Base-by-base conservation (phyloP, 2,888 invertebrate species). In the Linhomoeus sp. region DNA sequence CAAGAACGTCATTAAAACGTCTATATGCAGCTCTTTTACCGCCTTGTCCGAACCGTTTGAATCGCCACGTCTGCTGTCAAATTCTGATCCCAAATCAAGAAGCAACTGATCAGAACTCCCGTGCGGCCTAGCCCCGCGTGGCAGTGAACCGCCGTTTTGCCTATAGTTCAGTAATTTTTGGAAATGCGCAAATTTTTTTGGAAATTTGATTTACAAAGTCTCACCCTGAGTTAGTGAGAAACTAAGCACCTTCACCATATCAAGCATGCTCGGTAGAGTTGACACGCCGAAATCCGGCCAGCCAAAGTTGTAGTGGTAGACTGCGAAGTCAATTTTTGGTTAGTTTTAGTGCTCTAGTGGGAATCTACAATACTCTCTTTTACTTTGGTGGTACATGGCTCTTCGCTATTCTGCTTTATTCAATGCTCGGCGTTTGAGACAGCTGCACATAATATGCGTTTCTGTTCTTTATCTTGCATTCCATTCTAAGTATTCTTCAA, bases 181-280 rank as follows among this genome's bases (percentile, higher is more conserved):
- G 29, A 5, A 29, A 29, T 9, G 12, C 7, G 5, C 29, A 29
- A 29, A 29, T 29, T 29, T 12, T n/a, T n/a, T n/a, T n/a, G n/a
- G n/a, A 29, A 29, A 29, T 12, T 9, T 12, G 12, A 29, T 29
- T 29, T 29, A 9, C 29, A 29, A 29, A 9, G 7, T 29, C 29
- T 9, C 75, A 46, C 85, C 85, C 65, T 83, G 78, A 43, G 77
- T 75, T 14, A 82, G 69, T 0, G 81, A 78, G 66, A 85, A 86
- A 36, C 81, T 78, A 59, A 85, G 71, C 12, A 85, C 85, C 70
- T 85, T 84, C n/a, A 83, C 79, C 77, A 84, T 84, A 62, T 85
- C 82, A 53, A 85, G 68, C n/a, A 86, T 70, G 7, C 78, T 77
- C 41, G 75, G 72, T 55, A 81, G 70, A 2, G 78, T 77, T 0